Conservation (phyloP, 1,140 invertebrate genomes). For the Aphelinus certus region DNA sequence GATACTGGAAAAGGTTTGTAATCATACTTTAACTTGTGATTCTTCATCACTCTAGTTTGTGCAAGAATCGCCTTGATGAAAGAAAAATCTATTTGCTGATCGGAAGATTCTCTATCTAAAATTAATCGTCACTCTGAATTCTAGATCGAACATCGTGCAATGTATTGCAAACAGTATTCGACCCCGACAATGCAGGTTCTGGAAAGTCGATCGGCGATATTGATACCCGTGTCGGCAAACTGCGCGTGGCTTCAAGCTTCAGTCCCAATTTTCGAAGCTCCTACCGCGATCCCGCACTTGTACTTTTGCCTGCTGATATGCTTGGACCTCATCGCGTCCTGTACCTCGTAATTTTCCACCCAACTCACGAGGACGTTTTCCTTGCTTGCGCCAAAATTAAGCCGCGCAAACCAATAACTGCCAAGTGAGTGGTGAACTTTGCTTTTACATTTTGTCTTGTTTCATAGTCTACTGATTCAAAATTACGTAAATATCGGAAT, state of each 20-base stretch:
- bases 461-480: no score
- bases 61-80: no score
- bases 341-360: conserved; percentile 87
- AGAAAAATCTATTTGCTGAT: no score
- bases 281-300: conserved; percentile 74
- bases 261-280: conserved; percentile 68
- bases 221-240: conserved; percentile 78
- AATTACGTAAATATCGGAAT: no score
- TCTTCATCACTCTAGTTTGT: no score
- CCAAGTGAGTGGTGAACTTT: conserved; percentile 71
- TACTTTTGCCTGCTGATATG: conserved; percentile 73
- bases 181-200: conserved; percentile 78
- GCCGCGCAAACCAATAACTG: conserved; percentile 70
- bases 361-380: conserved; percentile 79
- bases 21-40: not conserved
- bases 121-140: not conserved
- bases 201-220: conserved; percentile 83
- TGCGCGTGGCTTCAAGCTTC: conserved; percentile 72
- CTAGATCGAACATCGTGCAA: conserved; percentile 77
- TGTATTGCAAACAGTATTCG: conserved; percentile 84
- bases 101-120: no score
- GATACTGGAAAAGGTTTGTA: conserved; percentile 76
- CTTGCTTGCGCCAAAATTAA: conserved; percentile 86
- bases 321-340: conserved; percentile 78
- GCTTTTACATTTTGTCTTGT: no score